Evolutionary conservation across 2,113 vertebrate species (phyloP).

Genomic region (Pterophyllum scalare): DNA sequence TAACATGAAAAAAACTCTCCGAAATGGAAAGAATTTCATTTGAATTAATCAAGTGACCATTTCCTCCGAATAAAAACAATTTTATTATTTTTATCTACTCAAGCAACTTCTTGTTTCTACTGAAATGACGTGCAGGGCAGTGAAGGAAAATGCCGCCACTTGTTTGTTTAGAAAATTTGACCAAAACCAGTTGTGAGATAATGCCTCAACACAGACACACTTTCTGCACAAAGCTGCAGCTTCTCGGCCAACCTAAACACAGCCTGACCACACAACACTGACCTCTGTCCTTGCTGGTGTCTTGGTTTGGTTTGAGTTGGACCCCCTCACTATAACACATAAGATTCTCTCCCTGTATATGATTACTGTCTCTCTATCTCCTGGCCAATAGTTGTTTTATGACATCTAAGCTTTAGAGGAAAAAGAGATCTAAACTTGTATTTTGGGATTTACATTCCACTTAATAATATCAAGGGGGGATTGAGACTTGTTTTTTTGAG

Average conservation of each 20-base stretch:
- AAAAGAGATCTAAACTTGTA: conserved; percentile 38
- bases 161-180: conserved; percentile 43
- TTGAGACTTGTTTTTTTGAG: conserved; percentile 61
- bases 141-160: neutral
- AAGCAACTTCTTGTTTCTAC: neutral
- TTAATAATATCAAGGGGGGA: conserved; percentile 53
- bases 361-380: conserved; percentile 53
- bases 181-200: conserved; percentile 52
- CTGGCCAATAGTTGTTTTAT: conserved; percentile 46
- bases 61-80: neutral
- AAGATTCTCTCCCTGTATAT: conserved; percentile 19
- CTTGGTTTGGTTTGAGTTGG: conserved; percentile 42
- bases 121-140: neutral
- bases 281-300: conserved; percentile 51
- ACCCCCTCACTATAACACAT: conserved; percentile 54
- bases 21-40: neutral
- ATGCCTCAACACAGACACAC: conserved; percentile 21
- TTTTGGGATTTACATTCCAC: conserved; percentile 69
- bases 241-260: conserved; percentile 58
- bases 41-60: neutral
- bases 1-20: neutral
- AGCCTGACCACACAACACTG: conserved; percentile 33
- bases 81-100: neutral
- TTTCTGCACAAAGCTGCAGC: conserved; percentile 39
- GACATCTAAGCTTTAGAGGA: conserved; percentile 23